Percentiles rank a stretch among this genome's conserved stretches.
Conservation (phyloP, 2,113 vertebrate genomes). For the Zosterops japonicus region DNA sequence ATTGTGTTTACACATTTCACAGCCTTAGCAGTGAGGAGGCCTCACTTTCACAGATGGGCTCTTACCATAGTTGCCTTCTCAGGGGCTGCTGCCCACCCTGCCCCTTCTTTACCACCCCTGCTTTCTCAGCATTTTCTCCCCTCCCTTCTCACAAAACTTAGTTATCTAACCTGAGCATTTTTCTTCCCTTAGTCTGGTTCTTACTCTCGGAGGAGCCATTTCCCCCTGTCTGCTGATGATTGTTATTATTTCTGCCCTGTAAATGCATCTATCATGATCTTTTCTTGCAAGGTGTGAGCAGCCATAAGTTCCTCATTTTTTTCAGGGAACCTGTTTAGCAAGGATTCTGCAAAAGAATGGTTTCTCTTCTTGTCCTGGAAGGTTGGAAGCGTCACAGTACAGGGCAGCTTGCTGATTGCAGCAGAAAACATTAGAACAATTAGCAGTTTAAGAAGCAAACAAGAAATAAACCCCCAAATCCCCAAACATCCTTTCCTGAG, state of each 20-base stretch:
- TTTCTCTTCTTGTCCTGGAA: constrained; percentile 1
- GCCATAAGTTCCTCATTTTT: not conserved
- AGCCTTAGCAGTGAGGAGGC: not conserved
- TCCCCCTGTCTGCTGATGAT: not conserved
- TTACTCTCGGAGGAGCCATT: not conserved
- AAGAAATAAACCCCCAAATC: not conserved
- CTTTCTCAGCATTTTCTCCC: not conserved
- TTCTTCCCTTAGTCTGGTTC: not conserved
- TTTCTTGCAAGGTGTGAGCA: not conserved
- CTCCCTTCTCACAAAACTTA: not conserved
- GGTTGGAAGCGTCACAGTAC: not conserved
- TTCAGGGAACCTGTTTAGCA: not conserved
- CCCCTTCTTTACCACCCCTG: not conserved
- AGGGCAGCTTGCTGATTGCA: not conserved
- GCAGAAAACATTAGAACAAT: not conserved
- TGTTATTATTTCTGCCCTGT: constrained; percentile 11
- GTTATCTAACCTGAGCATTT: not conserved
- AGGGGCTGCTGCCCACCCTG: not conserved
- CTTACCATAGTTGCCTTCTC: not conserved
- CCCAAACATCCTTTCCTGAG: not conserved
- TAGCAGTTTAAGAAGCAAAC: not conserved
- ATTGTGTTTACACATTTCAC: not conserved
- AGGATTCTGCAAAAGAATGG: not conserved
- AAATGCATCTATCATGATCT: not conserved
- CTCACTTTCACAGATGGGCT: not conserved